Percentiles rank a stretch among this genome's conserved stretches.
These are phyloP conservation scores for Onychomys arenicola DNA, from an alignment of 2,797 vertebrate species.

Conservation along the genomic window DNA sequence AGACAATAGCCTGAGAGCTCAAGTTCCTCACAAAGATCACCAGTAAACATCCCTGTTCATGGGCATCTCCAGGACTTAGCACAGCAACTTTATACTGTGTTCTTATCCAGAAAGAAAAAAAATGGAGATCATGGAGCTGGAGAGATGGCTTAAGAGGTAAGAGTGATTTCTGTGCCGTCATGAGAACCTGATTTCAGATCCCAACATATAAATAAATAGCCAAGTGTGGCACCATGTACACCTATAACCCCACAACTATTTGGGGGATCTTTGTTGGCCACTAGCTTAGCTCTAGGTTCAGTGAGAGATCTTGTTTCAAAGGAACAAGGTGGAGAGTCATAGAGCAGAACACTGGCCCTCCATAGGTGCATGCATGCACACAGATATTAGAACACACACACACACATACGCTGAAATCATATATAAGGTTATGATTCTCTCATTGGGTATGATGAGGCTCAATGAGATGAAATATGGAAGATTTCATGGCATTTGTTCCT, in stretches of 20 bases:
- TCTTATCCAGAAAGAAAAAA: not conserved
- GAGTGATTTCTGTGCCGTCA: not conserved
- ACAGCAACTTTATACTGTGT: not conserved
- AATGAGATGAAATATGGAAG: not conserved
- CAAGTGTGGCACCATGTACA: not conserved
- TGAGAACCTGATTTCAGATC: not conserved
- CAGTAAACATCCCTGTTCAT: rapidly evolving
- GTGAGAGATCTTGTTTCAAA: not conserved
- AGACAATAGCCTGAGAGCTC: not conserved
- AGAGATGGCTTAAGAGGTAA: not conserved
- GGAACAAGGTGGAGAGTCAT: not conserved
- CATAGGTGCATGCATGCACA: not conserved
- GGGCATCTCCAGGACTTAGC: too few species aligned
- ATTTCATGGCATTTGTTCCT: not conserved
- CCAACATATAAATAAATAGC: not conserved
- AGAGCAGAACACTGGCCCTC: not conserved
- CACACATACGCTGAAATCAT: not conserved
- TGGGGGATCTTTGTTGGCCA: not conserved
- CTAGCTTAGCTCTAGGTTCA: not conserved
- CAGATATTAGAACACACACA: not conserved
- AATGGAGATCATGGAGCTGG: not conserved
- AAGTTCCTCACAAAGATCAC: not conserved
- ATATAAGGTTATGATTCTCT: not conserved
- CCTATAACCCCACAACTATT: not conserved
- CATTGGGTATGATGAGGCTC: not conserved